Base-by-base conservation (phyloP, 1,140 invertebrate genomes). In the Campodea augens region DNA sequence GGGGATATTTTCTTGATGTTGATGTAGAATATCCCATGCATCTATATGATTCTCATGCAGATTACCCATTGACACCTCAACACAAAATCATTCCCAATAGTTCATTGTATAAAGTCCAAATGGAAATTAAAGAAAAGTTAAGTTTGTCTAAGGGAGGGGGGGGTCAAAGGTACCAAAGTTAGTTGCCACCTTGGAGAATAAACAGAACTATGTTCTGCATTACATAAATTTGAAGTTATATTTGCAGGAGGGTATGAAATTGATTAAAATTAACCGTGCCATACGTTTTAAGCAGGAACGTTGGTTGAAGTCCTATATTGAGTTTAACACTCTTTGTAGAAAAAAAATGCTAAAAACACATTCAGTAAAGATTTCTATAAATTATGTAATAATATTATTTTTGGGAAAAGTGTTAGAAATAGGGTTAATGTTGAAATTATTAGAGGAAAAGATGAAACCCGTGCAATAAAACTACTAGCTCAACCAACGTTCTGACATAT, bases 1-100 rank as follows among this genome's bases (percentile, higher is more conserved):
- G 47, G 37, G 69, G 71, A 3, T 74, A 65, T 49, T 65, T 73
- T 43, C 52, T 74, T 24, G 70, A 75, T 38, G 51, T 58, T 4
- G 51, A 59, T 47, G 24, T 65, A 13, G 37, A 52, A 4, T 62
- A 63, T 48, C 56, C 58, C 2, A 4, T 52, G 40, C 3, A 61
- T 18, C 37, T 72, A 12, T 71, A 73, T 57, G 58, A 73, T 53
- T 5, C 15, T 1, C 67, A 73, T 55, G 62, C 58, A 47, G 61
- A 68, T 49, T 64, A 68, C 27, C 68, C 67, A 21, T 62, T 69
- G 48, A 61, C 61, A 47, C 52, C 62, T 7, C 59, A 67, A 52
- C 57, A 57, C 37, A 47, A 61, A 57, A 44, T 56, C 59, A 41
- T 50, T 2, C 13, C 5, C 5, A 7, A 18, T 4, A 32, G 24